phyloP scores from a whole-genome alignment of 2,113 vertebrate species.

The Ptychochromis oligacanthus region DNA sequence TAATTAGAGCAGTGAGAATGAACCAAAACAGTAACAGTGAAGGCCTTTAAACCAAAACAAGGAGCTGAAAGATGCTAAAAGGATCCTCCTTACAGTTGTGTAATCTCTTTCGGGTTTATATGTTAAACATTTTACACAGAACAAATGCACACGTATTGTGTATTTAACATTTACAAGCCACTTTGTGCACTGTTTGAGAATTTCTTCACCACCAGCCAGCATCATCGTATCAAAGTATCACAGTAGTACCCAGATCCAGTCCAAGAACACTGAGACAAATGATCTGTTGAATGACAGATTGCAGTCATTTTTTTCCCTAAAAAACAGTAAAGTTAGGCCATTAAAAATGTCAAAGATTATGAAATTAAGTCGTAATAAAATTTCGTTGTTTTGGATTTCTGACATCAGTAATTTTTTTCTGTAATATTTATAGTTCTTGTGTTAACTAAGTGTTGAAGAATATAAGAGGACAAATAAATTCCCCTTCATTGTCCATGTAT shows the following conservation, averaged over 20 bases:
- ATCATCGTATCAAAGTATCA: not conserved
- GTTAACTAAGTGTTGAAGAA: not conserved
- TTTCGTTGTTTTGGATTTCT: not conserved
- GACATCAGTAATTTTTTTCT: not conserved
- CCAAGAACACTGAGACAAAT: not conserved
- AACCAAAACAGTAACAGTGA: not conserved
- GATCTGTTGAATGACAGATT: not conserved
- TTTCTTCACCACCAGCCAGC: not conserved
- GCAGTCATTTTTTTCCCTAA: not conserved
- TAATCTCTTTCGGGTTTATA: not conserved
- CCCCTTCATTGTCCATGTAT: not conserved
- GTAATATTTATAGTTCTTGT: not conserved
- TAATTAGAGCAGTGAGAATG: not conserved
- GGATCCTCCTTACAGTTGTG: not conserved
- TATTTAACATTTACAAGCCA: not conserved
- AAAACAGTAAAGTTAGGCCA: not conserved
- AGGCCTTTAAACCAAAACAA: not conserved
- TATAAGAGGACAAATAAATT: too few relatives aligned
- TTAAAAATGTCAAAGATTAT: not conserved
- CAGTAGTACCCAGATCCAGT: too few relatives aligned
- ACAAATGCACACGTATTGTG: not conserved
- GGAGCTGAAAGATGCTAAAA: not conserved
- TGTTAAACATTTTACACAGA: not conserved
- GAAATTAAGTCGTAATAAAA: not conserved
- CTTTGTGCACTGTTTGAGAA: not conserved